phyloP scores from a whole-genome alignment of 2,113 vertebrate genomes.

The Myotis davidii region DNA sequence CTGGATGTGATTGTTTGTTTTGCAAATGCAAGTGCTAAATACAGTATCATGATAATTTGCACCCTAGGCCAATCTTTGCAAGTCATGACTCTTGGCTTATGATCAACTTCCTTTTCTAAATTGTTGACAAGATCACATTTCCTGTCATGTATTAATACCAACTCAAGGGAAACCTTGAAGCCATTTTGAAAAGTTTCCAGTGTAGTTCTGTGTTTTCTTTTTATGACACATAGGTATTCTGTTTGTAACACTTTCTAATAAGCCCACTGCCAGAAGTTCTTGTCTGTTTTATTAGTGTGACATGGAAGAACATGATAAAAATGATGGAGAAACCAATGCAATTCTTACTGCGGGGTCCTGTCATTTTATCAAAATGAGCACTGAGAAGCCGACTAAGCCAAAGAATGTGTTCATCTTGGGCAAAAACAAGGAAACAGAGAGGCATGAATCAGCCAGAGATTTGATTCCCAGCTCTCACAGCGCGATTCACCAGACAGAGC shows the following conservation, averaged over 20 bases:
- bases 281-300: neutral
- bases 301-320: neutral
- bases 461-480: neutral
- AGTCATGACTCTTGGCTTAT: neutral
- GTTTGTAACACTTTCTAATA: conserved; percentile 3
- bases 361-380: neutral
- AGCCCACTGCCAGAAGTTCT: neutral
- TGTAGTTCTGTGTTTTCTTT: neutral
- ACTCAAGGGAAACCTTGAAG: neutral
- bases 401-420: neutral
- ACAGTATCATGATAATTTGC: neutral
- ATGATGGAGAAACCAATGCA: neutral
- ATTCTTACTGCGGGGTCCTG: neutral
- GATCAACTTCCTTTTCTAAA: neutral
- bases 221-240: neutral
- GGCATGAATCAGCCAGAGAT: neutral
- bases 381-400: neutral
- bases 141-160: neutral
- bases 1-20: neutral
- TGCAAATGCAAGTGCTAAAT: neutral
- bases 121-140: neutral
- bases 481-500: neutral
- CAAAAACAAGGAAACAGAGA: neutral
- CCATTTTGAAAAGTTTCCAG: neutral
- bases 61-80: neutral